Base-by-base conservation (phyloP, 2,113 vertebrate species). In the Pan paniscus region DNA sequence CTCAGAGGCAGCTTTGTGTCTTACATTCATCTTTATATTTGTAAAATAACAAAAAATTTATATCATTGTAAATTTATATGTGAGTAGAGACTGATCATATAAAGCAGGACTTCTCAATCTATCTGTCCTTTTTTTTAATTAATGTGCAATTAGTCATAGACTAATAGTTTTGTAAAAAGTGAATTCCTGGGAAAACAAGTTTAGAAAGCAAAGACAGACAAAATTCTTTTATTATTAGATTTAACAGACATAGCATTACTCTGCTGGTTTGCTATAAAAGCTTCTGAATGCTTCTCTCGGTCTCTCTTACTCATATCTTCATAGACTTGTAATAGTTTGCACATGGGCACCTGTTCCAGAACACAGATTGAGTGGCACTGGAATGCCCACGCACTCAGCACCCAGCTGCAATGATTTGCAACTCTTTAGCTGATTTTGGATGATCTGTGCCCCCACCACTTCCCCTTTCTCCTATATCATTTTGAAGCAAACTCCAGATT, bases 221-320 rank as follows among this genome's bases (percentile, higher is more conserved):
- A n/a, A 85, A 84, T 83, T 94, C 35, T 64, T 86, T 94, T 82
- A 38, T 86, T 72, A 25, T 68, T 94, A 83, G 27, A 22, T 83
- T 89, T 72, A 32, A 4, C 52, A 93, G 67, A 52, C n/a, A 40
- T 6, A 59, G 48, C 38, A n/a, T 94, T 40, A 50, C n/a, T 84
- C 52, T 86, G 6, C 59, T 5, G 0, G 72, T 25, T 59, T 46
- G 10, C 27, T 86, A 1, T 43, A 46, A 89, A 91, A 83, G 12
- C 68, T 73, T 70, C 30, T 43, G 23, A 43, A 46, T 73, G 27
- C 14, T 78, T 79, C 82, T 92, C 32, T 82, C 25, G 18, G 1
- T 30, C 16, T 86, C 80, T 48, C 27, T 0, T 17, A 64, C n/a
- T 73, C 48, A 43, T 25, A 5, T 88, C 85, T 87, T 93, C 55